Evolutionary conservation across 2,113 vertebrate genomes (phyloP).

Genomic region (Pontoporia blainvillei): DNA sequence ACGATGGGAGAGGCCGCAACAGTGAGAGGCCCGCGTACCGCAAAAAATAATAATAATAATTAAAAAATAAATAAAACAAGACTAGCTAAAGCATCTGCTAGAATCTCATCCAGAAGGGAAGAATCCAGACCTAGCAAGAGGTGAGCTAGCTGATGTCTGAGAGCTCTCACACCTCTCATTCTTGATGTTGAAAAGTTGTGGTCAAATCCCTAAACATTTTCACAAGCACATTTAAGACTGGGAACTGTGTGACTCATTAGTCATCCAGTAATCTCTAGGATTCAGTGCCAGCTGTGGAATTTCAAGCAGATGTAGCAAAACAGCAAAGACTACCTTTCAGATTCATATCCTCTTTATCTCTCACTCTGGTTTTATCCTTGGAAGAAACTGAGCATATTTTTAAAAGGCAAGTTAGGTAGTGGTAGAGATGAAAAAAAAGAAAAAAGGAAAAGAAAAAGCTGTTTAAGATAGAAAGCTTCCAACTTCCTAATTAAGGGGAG

Average conservation of each 20-base stretch:
- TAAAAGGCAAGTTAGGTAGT: conserved; percentile 52
- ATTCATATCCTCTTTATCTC: conserved; percentile 40
- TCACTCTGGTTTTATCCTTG: conserved; percentile 50
- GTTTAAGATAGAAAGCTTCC: neutral
- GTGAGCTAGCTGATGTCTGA: conserved; percentile 2
- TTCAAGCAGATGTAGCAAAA: conserved; percentile 49
- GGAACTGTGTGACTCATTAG: neutral
- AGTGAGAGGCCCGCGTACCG: no score
- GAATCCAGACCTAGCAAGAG: conserved; percentile 30
- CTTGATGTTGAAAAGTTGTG: neutral
- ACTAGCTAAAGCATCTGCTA: neutral
- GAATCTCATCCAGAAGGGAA: neutral
- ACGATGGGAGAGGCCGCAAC: no score
- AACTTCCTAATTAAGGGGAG: neutral
- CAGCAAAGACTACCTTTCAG: conserved; percentile 14
- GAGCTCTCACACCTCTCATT: conserved; percentile 13
- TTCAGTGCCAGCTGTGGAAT: conserved; percentile 25
- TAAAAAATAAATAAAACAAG: neutral
- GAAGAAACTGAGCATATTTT: conserved; percentile 44
- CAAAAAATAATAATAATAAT: no score
- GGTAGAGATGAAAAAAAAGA: neutral
- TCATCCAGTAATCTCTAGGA: neutral
- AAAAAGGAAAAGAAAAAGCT: neutral
- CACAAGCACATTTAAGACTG: neutral
- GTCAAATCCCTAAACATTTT: conserved; percentile 20